Evolutionary conservation across 2,797 vertebrate species (phyloP).

Genomic region (Synaphobranchus kaupii): DNA sequence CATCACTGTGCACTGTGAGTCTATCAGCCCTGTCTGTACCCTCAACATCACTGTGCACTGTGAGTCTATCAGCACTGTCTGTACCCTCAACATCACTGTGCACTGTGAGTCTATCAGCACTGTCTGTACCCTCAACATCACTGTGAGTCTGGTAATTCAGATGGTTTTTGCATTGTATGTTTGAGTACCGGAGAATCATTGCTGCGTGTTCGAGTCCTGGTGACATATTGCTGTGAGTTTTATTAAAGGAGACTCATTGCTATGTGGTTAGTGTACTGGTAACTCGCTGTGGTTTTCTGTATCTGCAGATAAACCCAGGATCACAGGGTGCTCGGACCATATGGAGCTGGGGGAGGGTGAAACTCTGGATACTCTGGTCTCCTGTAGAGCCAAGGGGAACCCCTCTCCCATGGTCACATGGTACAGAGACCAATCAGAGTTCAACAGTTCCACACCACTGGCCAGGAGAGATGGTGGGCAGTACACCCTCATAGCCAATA

Average conservation of each 20-base stretch:
- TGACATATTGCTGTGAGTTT: not conserved
- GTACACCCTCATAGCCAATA: constrained; percentile 43
- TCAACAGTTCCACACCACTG: constrained; percentile 35
- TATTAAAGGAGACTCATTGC: no score
- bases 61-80: no score
- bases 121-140: no score
- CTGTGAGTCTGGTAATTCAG: not conserved
- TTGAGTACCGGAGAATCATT: no score
- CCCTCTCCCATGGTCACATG: constrained; percentile 52
- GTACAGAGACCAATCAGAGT: not conserved
- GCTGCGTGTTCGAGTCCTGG: no score
- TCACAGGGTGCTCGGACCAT: not conserved
- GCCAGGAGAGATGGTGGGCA: constrained; percentile 44
- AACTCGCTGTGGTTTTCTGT: not conserved
- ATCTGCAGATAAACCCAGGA: not conserved
- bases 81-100: no score
- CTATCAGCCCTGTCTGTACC: not conserved
- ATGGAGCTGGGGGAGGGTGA: not conserved
- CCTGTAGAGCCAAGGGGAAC: constrained; percentile 46
- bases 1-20: constrained; percentile 14
- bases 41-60: not conserved
- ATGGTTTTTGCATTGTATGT: not conserved
- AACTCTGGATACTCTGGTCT: constrained; percentile 29
- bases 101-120: no score
- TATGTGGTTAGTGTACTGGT: no score